Evolutionary conservation across 2,797 vertebrate species (phyloP).

Genomic region (Chiloscyllium punctatum): DNA sequence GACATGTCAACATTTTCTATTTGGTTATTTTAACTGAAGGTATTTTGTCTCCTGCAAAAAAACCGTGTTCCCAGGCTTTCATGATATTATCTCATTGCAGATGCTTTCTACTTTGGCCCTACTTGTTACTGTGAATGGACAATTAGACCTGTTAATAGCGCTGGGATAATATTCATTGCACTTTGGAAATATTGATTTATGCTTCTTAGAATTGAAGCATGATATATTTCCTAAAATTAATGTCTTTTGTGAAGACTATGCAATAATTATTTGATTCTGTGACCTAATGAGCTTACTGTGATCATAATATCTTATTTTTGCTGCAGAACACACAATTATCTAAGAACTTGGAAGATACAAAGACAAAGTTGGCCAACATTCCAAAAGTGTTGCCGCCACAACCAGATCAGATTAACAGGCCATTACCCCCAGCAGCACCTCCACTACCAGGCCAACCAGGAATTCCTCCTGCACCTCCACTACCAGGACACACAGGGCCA

Average conservation of each 20-base stretch:
- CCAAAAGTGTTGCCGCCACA: constrained; percentile 49
- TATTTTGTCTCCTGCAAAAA: not conserved
- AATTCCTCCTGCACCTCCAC: constrained; percentile 43
- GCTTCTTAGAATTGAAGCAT: not conserved
- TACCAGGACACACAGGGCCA: constrained; percentile 41
- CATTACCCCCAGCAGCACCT: constrained; percentile 43
- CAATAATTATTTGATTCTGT: not conserved
- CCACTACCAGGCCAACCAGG: constrained; percentile 45
- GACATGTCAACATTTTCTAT: not conserved
- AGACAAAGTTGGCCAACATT: constrained; percentile 59
- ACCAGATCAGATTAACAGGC: constrained; percentile 37
- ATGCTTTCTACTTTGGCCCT: not conserved
- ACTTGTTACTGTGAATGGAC: not conserved
- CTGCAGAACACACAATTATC: constrained; percentile 51
- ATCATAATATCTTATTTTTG: not conserved
- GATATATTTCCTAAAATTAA: not conserved
- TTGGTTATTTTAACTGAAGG: not conserved
- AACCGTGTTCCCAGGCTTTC: not conserved
- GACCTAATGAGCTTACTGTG: not conserved
- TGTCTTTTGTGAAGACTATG: not conserved
- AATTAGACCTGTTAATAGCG: not conserved
- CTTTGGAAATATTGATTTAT: not conserved
- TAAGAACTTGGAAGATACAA: constrained; percentile 71
- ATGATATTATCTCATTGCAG: not conserved
- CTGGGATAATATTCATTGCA: not conserved